These are phyloP conservation scores for Turnix velox DNA, from an alignment of 2,113 vertebrate genomes.

Conservation along the genomic window DNA sequence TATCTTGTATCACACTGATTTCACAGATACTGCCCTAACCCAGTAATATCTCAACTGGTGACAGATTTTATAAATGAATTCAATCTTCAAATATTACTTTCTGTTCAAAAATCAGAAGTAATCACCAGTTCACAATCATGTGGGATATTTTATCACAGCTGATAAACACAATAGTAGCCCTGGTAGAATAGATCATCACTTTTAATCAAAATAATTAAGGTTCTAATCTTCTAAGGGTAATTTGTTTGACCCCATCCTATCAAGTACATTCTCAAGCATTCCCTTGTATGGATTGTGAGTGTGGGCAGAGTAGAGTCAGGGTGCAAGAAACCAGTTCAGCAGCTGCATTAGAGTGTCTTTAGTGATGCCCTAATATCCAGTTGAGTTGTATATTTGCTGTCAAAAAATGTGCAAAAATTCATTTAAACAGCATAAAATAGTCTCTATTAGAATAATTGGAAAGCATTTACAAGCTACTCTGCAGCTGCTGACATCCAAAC, in stretches of 20 bases:
- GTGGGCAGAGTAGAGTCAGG: background rate
- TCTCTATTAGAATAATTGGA: background rate
- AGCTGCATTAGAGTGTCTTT: background rate
- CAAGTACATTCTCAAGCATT: background rate
- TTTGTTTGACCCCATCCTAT: conserved; percentile 46
- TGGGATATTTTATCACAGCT: conserved; percentile 11
- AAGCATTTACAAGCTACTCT: background rate
- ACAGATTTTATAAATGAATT: conserved; percentile 21
- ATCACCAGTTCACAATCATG: background rate
- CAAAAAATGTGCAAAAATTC: background rate
- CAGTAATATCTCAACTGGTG: background rate
- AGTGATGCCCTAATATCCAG: background rate
- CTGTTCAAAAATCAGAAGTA: background rate
- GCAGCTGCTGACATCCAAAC: background rate
- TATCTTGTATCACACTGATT: background rate
- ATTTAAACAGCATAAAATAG: background rate
- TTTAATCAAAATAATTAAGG: conserved; percentile 57
- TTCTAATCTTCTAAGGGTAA: conserved; percentile 58
- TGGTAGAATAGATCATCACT: background rate
- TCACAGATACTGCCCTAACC: background rate
- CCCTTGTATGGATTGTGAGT: background rate
- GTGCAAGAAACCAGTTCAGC: background rate
- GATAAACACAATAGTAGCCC: conserved; percentile 8
- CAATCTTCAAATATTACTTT: conserved; percentile 24
- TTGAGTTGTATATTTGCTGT: background rate